Evolutionary conservation across 2,113 vertebrate species (phyloP).

Genomic region (Dipodomys spectabilis): DNA sequence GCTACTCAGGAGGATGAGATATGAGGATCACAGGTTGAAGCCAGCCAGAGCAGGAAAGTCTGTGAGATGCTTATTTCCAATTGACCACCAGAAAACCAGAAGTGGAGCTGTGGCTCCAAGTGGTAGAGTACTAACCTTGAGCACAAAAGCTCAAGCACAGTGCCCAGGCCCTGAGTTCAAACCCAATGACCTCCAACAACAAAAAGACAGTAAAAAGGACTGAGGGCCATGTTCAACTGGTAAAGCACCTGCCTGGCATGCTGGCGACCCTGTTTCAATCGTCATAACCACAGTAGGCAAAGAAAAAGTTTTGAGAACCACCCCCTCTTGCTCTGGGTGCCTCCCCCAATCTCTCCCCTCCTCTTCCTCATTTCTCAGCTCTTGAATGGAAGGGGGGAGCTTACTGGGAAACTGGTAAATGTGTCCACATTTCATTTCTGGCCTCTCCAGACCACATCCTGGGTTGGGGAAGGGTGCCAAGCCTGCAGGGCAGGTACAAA

Average conservation of each 20-base stretch:
- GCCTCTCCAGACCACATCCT: slow-evolving; percentile 63
- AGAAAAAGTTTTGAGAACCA: not conserved
- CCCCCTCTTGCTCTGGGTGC: not conserved
- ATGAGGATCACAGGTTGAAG: no score
- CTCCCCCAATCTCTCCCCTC: not conserved
- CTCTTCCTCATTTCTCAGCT: not conserved
- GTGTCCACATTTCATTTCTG: slow-evolving; percentile 77
- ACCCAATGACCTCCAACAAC: not conserved
- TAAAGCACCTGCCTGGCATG: not conserved
- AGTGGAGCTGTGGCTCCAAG: no score
- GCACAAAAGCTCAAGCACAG: no score
- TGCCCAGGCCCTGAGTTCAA: not conserved
- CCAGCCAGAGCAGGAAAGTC: no score
- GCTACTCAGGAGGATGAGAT: no score
- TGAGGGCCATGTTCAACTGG: not conserved
- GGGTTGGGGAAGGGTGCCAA: fast-evolving
- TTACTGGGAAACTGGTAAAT: no score
- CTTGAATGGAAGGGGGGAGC: not conserved
- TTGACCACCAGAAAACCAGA: no score
- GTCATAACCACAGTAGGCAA: no score
- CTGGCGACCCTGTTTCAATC: not conserved
- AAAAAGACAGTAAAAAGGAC: not conserved
- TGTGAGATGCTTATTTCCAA: no score
- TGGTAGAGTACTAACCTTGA: no score
- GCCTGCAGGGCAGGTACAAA: not conserved